Conservation (phyloP, 1,140 invertebrate genomes). For the Zaprionus lachaisei region DNA sequence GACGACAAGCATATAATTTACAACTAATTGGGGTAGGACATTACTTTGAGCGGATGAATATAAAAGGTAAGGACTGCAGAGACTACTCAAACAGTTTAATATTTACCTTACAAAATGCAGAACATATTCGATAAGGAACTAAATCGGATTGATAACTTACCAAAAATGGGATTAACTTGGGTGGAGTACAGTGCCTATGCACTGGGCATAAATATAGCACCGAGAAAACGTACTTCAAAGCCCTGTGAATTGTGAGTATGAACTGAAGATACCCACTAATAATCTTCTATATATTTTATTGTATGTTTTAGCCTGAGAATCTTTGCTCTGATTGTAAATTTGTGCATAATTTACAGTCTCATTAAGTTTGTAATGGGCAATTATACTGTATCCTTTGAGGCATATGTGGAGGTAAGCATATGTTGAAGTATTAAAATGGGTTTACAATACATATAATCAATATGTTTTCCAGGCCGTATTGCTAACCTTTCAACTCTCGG, state of each 20-base stretch:
- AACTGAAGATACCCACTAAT: neutral
- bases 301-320: constrained; percentile 33
- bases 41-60: constrained; percentile 35
- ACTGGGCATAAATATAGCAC: constrained; percentile 63
- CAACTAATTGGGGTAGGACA: constrained; percentile 51
- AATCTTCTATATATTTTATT: neutral
- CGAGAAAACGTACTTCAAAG: constrained; percentile 59
- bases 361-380: constrained; percentile 57
- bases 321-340: constrained; percentile 45
- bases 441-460: neutral
- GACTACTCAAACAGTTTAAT: constrained; percentile 35
- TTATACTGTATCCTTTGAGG: constrained; percentile 62
- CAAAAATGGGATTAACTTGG: constrained; percentile 59
- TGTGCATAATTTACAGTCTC: constrained; percentile 61
- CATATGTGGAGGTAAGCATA: constrained; percentile 61
- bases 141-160: constrained; percentile 52
- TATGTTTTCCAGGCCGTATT: constrained; percentile 48
- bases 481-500: constrained; percentile 59
- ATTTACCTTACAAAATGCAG: constrained; percentile 44
- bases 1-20: constrained; percentile 69
- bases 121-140: constrained; percentile 59
- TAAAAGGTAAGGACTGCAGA: constrained; percentile 36
- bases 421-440: neutral
- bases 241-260: constrained; percentile 52
- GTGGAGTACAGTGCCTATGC: constrained; percentile 63